phyloP scores from a whole-genome alignment of 2,888 invertebrate genomes.

The Orchesellides sinensis region DNA sequence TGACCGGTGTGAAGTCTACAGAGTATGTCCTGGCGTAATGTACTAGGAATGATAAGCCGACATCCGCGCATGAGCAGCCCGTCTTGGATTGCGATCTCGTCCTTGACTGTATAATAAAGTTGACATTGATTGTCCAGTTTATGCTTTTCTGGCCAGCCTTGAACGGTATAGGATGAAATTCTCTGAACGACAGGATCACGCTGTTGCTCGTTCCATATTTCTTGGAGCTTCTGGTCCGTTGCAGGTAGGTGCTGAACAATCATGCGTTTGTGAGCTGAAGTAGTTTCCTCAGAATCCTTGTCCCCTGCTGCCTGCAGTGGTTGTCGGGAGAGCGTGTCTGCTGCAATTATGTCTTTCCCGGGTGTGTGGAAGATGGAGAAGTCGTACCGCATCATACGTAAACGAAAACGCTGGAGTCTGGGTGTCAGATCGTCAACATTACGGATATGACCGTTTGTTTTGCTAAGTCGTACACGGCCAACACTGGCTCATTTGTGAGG shows the following conservation, averaged over 20 bases:
- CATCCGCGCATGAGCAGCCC: slow-evolving; percentile 24
- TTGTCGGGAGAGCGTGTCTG: slow-evolving; percentile 70
- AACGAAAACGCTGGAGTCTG: slow-evolving; percentile 73
- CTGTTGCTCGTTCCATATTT: slow-evolving; percentile 33
- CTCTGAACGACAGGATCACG: slow-evolving; percentile 25
- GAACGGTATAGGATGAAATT: slow-evolving; percentile 22
- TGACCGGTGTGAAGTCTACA: slow-evolving; percentile 73
- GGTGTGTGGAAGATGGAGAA: slow-evolving; percentile 70
- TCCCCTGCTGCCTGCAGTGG: background rate
- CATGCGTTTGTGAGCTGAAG: slow-evolving; percentile 18
- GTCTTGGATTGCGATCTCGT: slow-evolving; percentile 18
- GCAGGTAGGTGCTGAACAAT: slow-evolving; percentile 29
- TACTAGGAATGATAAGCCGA: slow-evolving; percentile 26
- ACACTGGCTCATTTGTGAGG: background rate
- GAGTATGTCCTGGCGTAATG: slow-evolving; percentile 67
- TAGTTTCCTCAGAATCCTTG: slow-evolving; percentile 22
- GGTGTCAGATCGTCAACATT: slow-evolving; percentile 7
- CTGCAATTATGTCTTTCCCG: slow-evolving; percentile 70
- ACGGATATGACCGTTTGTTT: background rate
- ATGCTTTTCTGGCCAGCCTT: slow-evolving; percentile 62
- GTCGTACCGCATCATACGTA: slow-evolving; percentile 71
- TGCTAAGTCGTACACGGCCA: background rate
- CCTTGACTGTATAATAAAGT: background rate
- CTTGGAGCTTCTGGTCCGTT: slow-evolving; percentile 27
- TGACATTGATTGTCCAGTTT: background rate